Percentiles rank a stretch among this genome's conserved stretches.
Conservation (phyloP, 1,140 invertebrate genomes). For the Panagrolaimus sp. region DNA sequence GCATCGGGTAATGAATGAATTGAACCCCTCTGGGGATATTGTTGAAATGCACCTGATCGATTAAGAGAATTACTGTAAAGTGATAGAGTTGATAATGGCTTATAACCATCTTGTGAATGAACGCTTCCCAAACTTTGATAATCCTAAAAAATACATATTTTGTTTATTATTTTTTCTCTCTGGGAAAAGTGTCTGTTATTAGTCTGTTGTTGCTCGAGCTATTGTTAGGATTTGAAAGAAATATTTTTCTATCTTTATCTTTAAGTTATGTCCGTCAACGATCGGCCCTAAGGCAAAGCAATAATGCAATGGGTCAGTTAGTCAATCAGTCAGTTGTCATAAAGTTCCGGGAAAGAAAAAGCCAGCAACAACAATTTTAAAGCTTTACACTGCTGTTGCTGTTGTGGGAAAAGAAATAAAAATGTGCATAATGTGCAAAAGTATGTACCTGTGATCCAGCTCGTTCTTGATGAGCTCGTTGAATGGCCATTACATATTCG, state of each 20-base stretch:
- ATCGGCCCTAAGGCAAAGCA: too few relatives aligned
- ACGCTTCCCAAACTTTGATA: constrained; percentile 45
- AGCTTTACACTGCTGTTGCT: background rate
- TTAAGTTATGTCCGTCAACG: too few relatives aligned
- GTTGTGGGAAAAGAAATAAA: background rate
- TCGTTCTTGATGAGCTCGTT: constrained; percentile 27
- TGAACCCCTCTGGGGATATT: constrained; percentile 50
- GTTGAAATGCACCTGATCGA: constrained; percentile 44
- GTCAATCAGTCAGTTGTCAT: background rate
- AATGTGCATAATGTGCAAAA: background rate
- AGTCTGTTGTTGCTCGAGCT: background rate
- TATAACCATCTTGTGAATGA: constrained; percentile 44
- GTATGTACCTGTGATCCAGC: constrained; percentile 32
- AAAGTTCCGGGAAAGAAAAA: background rate
- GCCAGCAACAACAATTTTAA: background rate
- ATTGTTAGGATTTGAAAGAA: constrained; percentile 1
- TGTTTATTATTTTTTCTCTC: background rate
- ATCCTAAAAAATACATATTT: constrained; percentile 13
- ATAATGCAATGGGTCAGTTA: background rate
- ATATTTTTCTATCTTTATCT: too few relatives aligned
- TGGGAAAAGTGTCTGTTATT: background rate
- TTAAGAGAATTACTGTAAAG: constrained; percentile 48
- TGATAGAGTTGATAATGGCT: constrained; percentile 30
- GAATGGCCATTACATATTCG: constrained; percentile 21
- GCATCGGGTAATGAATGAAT: constrained; percentile 55